Evolutionary conservation across 92 coral and sea anemone species (phyloP).

Genomic region (Galaxea fascicularis): DNA sequence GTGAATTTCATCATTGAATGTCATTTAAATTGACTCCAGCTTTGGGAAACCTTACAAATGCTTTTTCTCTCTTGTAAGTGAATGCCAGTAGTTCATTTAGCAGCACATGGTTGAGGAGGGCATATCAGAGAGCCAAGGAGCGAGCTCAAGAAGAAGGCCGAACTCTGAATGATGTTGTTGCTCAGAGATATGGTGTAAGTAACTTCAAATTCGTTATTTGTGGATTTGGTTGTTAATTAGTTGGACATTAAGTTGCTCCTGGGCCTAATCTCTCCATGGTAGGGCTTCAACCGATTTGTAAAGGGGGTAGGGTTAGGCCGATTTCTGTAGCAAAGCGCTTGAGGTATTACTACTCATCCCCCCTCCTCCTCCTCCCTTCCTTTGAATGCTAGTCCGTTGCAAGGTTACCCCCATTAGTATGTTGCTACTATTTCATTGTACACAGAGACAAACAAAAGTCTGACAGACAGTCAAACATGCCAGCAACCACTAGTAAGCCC

Average conservation of each 20-base stretch:
- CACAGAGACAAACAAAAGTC: too few relatives aligned
- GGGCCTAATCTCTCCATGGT: too few relatives aligned
- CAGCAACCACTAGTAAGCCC: too few relatives aligned
- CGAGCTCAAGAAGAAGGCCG: conserved; percentile 88
- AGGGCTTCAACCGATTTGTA: too few relatives aligned
- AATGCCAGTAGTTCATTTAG: conserved; percentile 53
- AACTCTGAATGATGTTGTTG: conserved; percentile 80
- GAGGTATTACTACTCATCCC: neutral
- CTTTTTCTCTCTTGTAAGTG: neutral
- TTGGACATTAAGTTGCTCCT: too few relatives aligned
- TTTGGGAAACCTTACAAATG: neutral
- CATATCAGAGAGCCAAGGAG: conserved; percentile 88
- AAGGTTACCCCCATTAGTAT: too few relatives aligned
- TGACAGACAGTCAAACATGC: too few relatives aligned
- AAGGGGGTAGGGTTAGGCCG: neutral
- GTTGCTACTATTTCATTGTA: too few relatives aligned
- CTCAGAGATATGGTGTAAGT: conserved; percentile 93
- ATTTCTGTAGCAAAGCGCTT: neutral
- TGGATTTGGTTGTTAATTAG: neutral
- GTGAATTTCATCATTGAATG: neutral
- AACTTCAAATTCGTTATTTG: neutral
- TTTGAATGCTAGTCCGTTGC: too few relatives aligned
- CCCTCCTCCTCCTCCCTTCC: too few relatives aligned
- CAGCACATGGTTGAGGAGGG: conserved; percentile 85
- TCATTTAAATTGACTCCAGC: neutral